Percentiles rank a stretch among this genome's conserved stretches.
Evolutionary conservation across 2,113 vertebrate genomes (phyloP).

Genomic region (Callipepla californica): DNA sequence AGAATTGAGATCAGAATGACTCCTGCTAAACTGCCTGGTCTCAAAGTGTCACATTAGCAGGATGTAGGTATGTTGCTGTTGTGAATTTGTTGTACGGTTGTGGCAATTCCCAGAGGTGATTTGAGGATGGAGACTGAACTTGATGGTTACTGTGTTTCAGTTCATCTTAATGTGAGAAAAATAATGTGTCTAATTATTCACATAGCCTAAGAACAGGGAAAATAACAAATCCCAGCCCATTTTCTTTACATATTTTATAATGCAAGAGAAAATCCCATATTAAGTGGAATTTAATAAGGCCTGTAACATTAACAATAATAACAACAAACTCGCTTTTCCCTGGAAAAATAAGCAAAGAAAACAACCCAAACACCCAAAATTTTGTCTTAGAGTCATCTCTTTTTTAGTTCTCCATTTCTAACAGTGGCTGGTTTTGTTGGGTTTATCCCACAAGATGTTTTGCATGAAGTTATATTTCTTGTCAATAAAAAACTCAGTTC

Average conservation of each 20-base stretch:
- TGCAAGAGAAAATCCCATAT: neutral
- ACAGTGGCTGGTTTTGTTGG: neutral
- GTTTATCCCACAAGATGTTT: neutral
- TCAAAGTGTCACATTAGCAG: neutral
- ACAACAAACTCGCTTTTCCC: neutral
- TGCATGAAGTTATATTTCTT: neutral
- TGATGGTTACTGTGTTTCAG: neutral
- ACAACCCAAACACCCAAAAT: neutral
- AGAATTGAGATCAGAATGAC: fast-evolving
- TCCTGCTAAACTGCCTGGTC: neutral
- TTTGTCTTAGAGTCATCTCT: neutral
- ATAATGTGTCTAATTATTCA: neutral
- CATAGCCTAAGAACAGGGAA: neutral
- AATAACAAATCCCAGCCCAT: neutral
- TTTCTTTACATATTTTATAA: neutral
- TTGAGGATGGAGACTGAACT: neutral
- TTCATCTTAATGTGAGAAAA: neutral
- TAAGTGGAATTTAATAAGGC: neutral
- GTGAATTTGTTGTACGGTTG: neutral
- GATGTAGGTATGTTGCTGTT: neutral
- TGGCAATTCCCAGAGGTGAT: neutral
- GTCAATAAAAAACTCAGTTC: neutral
- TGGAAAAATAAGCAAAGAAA: neutral
- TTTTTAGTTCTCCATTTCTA: neutral
- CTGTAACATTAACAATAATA: neutral